Percentiles rank a stretch among this genome's conserved stretches.
These are phyloP conservation scores for Acromyrmex echinatior DNA, from an alignment of 1,140 invertebrate species.

Conservation along the genomic window DNA sequence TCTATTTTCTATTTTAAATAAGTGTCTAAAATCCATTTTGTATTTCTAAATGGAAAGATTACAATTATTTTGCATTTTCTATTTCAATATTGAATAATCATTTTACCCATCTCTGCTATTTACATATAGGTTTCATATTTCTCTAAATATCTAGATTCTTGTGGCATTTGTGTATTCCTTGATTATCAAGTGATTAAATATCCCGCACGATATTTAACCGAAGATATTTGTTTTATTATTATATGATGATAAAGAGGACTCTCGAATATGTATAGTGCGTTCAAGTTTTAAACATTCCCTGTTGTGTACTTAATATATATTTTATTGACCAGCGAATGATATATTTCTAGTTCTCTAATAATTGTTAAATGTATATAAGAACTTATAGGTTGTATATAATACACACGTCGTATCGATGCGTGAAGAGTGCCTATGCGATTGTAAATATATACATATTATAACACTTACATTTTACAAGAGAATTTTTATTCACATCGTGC, in stretches of 20 bases:
- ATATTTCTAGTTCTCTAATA: constrained; percentile 27
- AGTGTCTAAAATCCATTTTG: no score
- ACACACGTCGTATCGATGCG: constrained; percentile 43
- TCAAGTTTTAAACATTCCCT: constrained; percentile 71
- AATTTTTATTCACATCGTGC: constrained; percentile 31
- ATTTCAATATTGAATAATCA: no score
- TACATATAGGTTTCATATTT: background rate
- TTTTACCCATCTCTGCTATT: no score
- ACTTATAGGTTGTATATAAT: constrained; percentile 59
- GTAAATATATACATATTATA: constrained; percentile 67
- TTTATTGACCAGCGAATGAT: constrained; percentile 66
- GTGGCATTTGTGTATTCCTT: constrained; percentile 6
- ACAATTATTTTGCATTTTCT: no score
- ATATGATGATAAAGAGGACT: constrained; percentile 27
- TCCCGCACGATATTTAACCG: constrained; percentile 13
- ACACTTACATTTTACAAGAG: constrained; percentile 42
- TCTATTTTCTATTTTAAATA: no score
- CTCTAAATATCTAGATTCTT: constrained; percentile 16
- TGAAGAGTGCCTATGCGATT: constrained; percentile 51
- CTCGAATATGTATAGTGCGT: constrained; percentile 44
- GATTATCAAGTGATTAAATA: constrained; percentile 23
- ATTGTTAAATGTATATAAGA: constrained; percentile 63
- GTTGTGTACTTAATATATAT: constrained; percentile 80
- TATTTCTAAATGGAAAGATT: no score
- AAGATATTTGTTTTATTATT: constrained; percentile 47